These are phyloP conservation scores for Tinea semifulvella DNA, from an alignment of 2,888 invertebrate genomes.

Conservation along the genomic window DNA sequence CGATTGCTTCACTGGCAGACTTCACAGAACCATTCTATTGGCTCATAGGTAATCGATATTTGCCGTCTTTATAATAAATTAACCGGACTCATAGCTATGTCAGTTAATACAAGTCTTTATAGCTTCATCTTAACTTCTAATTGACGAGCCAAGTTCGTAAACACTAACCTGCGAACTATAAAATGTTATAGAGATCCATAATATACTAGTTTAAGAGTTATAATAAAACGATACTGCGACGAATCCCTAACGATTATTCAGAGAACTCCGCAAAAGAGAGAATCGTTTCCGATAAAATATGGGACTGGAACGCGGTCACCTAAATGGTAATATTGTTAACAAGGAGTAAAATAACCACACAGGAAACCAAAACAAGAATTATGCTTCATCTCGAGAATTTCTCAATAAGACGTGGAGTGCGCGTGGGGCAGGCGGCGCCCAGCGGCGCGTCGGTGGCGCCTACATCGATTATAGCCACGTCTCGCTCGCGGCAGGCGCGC, in stretches of 20 bases:
- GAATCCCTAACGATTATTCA: background rate
- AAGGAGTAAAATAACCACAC: constrained; percentile 53
- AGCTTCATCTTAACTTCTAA: background rate
- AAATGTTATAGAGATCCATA: too few species aligned
- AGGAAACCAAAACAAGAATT: constrained; percentile 53
- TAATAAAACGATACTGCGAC: background rate
- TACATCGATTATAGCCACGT: constrained; percentile 39
- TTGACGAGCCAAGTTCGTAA: background rate
- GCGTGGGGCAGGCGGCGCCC: constrained; percentile 60
- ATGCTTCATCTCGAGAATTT: constrained; percentile 62
- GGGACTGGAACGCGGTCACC: constrained; percentile 50
- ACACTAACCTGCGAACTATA: background rate
- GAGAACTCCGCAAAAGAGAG: background rate
- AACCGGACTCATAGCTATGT: background rate
- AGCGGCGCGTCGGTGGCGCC: constrained; percentile 52
- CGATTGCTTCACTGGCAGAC: constrained; percentile 40
- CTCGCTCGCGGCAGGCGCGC: constrained; percentile 27
- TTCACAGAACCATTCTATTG: background rate
- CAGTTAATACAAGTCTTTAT: constrained; percentile 1
- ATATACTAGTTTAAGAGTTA: background rate
- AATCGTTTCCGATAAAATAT: constrained; percentile 42
- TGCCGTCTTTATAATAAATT: background rate
- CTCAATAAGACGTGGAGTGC: constrained; percentile 58
- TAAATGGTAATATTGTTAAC: constrained; percentile 64
- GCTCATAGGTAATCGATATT: constrained; percentile 5